phyloP scores from a whole-genome alignment of 2,797 vertebrate genomes.

The Takifugu ocellatus region DNA sequence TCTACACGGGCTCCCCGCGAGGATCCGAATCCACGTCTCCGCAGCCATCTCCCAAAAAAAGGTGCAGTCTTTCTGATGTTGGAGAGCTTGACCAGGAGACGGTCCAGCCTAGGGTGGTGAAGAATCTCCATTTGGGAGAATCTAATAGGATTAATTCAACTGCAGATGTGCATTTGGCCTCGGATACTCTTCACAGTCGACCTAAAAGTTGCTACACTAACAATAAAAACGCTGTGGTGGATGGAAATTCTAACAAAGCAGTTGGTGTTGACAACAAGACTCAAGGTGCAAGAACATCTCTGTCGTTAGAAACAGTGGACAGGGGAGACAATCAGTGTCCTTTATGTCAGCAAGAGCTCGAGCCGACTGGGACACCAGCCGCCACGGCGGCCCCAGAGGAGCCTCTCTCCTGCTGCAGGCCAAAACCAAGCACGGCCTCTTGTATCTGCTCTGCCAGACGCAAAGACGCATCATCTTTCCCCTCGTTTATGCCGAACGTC shows the following conservation, averaged over 20 bases:
- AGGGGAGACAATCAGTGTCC: conserved; percentile 15
- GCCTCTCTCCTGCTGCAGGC: conserved; percentile 30
- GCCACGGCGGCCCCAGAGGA: conserved; percentile 39
- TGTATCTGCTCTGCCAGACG: conserved; percentile 9
- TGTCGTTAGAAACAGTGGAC: conserved; percentile 46
- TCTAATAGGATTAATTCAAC: conserved; percentile 2
- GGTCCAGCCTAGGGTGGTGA: conserved; percentile 28
- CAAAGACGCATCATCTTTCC: conserved; percentile 9
- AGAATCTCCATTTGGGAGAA: conserved; percentile 36
- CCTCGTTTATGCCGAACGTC: conserved; percentile 1
- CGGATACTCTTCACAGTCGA: neutral
- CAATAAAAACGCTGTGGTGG: conserved; percentile 13
- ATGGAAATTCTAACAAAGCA: neutral
- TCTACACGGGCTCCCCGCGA: conserved; percentile 76
- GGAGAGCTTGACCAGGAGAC: conserved; percentile 66
- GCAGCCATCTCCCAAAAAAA: conserved; percentile 54
- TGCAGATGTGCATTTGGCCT: conserved; percentile 3
- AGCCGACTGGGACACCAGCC: conserved; percentile 19
- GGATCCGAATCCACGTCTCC: conserved; percentile 62
- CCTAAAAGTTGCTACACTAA: neutral
- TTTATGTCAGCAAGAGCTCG: conserved; percentile 11
- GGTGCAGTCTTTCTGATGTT: conserved; percentile 66
- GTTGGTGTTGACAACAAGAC: conserved; percentile 24
- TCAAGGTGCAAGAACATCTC: conserved; percentile 22
- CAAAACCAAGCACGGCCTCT: conserved; percentile 5